Evolutionary conservation across 1,140 invertebrate species (phyloP), one percentile per base, ranked within the genome.

Genomic region (Drosophila eugracilis): DNA sequence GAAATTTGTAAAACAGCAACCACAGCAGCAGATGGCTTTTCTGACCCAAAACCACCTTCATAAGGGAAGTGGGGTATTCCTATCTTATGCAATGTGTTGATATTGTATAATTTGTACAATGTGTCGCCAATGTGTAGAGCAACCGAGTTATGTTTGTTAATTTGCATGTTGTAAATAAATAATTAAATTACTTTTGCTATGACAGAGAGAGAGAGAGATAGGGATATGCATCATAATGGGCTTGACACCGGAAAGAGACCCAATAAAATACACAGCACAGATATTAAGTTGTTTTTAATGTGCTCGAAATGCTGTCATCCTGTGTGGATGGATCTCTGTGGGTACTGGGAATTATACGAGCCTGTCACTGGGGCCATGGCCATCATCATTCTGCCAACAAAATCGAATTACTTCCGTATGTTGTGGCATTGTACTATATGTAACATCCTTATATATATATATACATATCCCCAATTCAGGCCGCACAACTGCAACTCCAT

Each of bases 361-460:
- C 67, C 62, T 78, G 77, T 86, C 81, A 75, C 49, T 21, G 28
- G 45, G 65, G 47, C 62, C 47, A 17, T n/a, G 73, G 75, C 50
- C 79, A 75, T 85, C 65, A 67, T 79, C 76, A 63, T 63, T 59
- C 63, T 76, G 77, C 47, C 77, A 75, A 78, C 69, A 57, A 88
- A 86, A 88, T 86, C 81, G 83, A 86, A 86, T 88, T 81, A 88
- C 81, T 86, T 86, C 81, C 80, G 80, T 86, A 69, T 76, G 78
- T 72, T 79, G 50, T 66, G 77, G 53, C 76, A 70, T 57, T 63
- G 41, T 45, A 59, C 53, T 36, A n/a, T n/a, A n/a, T n/a, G n/a
- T n/a, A 50, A 44, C 60, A 67, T 53, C 36, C 71, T 28, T 28
- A 69, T 30, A 34, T 10, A 14, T 14, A 14, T 36, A 67, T 39